Conservation (phyloP, 2,888 invertebrate species). For the Cylindroiulus punctatus region DNA sequence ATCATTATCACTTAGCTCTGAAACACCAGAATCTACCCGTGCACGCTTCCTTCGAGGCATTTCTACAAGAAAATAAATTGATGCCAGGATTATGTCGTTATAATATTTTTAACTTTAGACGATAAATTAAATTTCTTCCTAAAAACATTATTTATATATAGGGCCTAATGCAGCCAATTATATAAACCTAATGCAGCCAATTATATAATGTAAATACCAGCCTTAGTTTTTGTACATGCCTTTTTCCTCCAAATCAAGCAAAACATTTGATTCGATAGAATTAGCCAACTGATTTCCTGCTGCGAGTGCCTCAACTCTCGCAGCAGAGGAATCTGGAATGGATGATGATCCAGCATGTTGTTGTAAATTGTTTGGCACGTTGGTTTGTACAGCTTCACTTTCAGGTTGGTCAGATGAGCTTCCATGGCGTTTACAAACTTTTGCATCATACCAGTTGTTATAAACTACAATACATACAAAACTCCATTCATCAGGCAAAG, state of each 20-base stretch:
- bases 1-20: constrained; percentile 49
- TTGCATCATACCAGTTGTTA: constrained; percentile 1
- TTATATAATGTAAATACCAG: no score
- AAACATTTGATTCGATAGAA: background rate
- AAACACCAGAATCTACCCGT: background rate
- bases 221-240: background rate
- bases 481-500: background rate
- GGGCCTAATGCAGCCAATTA: no score
- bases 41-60: background rate
- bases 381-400: background rate
- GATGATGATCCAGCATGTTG: background rate
- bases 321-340: background rate
- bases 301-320: background rate
- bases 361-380: background rate
- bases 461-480: background rate
- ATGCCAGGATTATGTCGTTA: no score
- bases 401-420: background rate
- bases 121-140: no score
- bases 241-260: background rate
- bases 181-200: no score
- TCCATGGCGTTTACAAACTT: background rate
- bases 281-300: background rate
- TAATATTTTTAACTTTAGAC: no score
- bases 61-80: background rate
- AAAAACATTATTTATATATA: no score